phyloP scores from a whole-genome alignment of 2,113 vertebrate genomes.

The Pardalotus punctatus region DNA sequence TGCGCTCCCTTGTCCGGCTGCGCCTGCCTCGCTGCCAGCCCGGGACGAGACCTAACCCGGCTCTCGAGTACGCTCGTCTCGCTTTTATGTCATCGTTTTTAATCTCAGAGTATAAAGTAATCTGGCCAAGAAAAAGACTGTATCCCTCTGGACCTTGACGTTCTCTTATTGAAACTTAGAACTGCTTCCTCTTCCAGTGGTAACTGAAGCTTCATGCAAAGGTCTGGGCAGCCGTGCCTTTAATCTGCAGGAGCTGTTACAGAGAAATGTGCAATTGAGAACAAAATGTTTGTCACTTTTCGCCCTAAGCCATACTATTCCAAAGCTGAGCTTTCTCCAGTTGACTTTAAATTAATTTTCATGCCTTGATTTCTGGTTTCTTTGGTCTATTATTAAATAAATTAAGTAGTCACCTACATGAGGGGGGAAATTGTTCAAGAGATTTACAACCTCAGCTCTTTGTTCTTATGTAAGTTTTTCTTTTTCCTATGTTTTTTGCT shows the following conservation, averaged over 20 bases:
- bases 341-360: background rate
- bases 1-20: too few species aligned
- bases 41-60: too few species aligned
- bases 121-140: background rate
- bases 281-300: background rate
- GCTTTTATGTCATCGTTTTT: accelerated
- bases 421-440: background rate
- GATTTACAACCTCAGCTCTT: background rate
- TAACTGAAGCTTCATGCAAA: background rate
- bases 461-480: background rate
- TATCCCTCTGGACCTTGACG: too few species aligned
- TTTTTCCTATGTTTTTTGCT: background rate
- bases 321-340: background rate
- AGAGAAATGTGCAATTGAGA: background rate
- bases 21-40: too few species aligned
- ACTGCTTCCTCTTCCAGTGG: background rate
- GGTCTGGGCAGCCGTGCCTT: background rate
- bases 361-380: background rate
- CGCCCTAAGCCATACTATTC: background rate
- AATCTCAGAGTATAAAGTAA: background rate
- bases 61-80: too few species aligned
- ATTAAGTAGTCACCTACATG: background rate
- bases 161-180: background rate
- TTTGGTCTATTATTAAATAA: background rate
- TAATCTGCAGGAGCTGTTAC: background rate